Conservation (phyloP, 2,888 invertebrate species). For the Candidula unifasciata region DNA sequence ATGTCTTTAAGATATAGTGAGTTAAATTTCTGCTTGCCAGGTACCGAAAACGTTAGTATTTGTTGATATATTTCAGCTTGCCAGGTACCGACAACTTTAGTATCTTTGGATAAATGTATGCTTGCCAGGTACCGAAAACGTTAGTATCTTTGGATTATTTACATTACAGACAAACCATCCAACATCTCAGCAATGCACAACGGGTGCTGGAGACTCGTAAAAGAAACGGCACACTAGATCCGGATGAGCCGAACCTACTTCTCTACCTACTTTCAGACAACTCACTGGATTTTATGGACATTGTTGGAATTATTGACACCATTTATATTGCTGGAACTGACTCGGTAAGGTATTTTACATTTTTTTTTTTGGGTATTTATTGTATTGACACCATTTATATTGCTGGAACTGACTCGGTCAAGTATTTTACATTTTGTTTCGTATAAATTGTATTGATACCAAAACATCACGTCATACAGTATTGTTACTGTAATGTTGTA, state of each 20-base stretch:
- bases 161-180: neutral
- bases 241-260: conserved; percentile 54
- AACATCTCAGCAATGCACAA: conserved; percentile 19
- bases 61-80: too few relatives aligned
- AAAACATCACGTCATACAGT: too few relatives aligned
- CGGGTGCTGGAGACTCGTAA: conserved; percentile 2
- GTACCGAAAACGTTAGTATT: too few relatives aligned
- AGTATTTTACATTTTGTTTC: neutral
- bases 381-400: conserved; percentile 48
- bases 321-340: conserved; percentile 56
- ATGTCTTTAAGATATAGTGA: too few relatives aligned
- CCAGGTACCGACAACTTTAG: too few relatives aligned
- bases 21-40: too few relatives aligned
- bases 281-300: conserved; percentile 39
- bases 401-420: conserved; percentile 58
- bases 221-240: conserved; percentile 49
- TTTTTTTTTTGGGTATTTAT: too few relatives aligned
- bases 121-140: too few relatives aligned
- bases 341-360: conserved; percentile 47
- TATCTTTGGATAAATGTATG: too few relatives aligned
- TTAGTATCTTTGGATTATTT: neutral
- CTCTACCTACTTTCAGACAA: conserved; percentile 51
- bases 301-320: conserved; percentile 36
- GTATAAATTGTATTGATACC: too few relatives aligned
- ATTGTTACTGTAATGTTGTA: too few relatives aligned